These are phyloP conservation scores for Chionis minor DNA, from an alignment of 2,113 vertebrate genomes.

Conservation along the genomic window DNA sequence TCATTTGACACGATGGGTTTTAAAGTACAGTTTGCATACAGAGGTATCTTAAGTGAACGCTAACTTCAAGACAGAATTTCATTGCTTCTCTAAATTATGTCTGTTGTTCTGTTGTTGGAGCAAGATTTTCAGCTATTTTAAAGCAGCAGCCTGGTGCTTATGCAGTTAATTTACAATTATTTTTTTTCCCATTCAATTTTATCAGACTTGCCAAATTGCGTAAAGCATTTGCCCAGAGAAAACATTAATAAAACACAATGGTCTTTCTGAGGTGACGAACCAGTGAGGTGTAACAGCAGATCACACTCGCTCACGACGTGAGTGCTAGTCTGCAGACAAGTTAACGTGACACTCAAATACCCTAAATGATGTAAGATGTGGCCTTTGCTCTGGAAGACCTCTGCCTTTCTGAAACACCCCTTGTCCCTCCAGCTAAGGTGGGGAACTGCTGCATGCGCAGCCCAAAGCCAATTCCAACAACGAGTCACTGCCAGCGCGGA, in stretches of 20 bases:
- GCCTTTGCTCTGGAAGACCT: background rate
- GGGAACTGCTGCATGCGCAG: background rate
- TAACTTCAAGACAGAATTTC: background rate
- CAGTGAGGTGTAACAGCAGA: background rate
- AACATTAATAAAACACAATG: background rate
- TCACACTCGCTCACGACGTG: fast-evolving
- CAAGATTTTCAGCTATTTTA: background rate
- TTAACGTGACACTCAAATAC: background rate
- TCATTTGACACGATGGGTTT: background rate
- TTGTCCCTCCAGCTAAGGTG: background rate
- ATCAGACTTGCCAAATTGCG: background rate
- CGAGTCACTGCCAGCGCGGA: background rate
- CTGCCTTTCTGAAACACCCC: background rate
- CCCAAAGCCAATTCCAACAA: background rate
- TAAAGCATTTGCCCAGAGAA: background rate
- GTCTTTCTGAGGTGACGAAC: fast-evolving
- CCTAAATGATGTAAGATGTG: background rate
- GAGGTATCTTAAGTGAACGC: background rate
- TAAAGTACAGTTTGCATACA: background rate
- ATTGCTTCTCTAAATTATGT: background rate
- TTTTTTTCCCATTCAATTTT: background rate
- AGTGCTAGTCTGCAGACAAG: background rate
- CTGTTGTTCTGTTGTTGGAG: background rate
- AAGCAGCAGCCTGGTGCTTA: background rate
- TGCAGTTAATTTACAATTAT: background rate